These are phyloP conservation scores for Mycetomoellerius zeteki DNA, from an alignment of 1,140 invertebrate species.

Conservation along the genomic window DNA sequence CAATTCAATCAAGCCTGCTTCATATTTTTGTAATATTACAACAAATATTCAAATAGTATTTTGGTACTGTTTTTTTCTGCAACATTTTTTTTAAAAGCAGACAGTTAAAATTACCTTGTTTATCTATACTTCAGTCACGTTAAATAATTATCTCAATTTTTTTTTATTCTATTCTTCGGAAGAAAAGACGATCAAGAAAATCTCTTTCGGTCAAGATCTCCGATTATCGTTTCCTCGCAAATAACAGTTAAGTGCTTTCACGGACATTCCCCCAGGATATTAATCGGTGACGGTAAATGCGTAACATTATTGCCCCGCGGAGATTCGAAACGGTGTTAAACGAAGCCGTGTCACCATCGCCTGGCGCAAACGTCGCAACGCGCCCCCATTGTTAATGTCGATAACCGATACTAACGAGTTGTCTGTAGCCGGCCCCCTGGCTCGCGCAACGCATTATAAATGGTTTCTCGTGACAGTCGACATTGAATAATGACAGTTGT, in stretches of 20 bases:
- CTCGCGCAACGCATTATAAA: constrained; percentile 45
- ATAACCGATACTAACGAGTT: constrained; percentile 64
- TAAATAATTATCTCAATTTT: constrained; percentile 15
- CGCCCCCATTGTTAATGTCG: constrained; percentile 51
- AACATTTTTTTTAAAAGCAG: neutral
- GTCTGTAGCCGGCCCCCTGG: constrained; percentile 13
- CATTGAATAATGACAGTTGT: constrained; percentile 66
- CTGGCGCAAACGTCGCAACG: neutral
- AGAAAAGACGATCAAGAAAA: neutral
- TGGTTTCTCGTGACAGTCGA: constrained; percentile 59
- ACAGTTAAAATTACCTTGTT: neutral
- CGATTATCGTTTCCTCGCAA: constrained; percentile 27
- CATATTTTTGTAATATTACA: constrained; percentile 23
- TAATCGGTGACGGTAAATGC: constrained; percentile 44
- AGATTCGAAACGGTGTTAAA: constrained; percentile 58
- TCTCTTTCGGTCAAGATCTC: constrained; percentile 1
- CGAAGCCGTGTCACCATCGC: constrained; percentile 11
- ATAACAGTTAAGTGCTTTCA: constrained; percentile 30
- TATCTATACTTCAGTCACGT: too few species aligned
- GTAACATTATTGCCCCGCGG: constrained; percentile 42
- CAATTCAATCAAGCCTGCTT: constrained; percentile 23
- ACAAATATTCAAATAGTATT: neutral
- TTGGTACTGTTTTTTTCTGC: neutral
- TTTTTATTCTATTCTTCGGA: too few species aligned
- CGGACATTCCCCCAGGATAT: constrained; percentile 20